Evolutionary conservation across 2,113 vertebrate genomes (phyloP).

Genomic region (Typhlomys cinereus): DNA sequence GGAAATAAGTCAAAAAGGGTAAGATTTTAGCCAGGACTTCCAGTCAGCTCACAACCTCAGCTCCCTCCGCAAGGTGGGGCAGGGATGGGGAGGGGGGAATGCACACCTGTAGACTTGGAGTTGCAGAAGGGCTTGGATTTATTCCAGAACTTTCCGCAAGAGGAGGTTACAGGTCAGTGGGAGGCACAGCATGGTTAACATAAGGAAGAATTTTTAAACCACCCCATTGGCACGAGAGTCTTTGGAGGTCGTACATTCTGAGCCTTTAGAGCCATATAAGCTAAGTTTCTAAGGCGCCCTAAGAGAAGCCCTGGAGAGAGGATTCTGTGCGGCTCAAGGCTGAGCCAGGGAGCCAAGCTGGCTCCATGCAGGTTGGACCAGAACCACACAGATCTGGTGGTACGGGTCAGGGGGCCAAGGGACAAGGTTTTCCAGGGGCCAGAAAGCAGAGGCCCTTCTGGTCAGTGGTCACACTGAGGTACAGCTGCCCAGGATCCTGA

Average conservation of each 20-base stretch:
- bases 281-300: not conserved
- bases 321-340: not conserved
- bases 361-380: not conserved
- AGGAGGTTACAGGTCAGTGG: not conserved
- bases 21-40: conserved; percentile 17
- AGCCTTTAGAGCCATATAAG: not conserved
- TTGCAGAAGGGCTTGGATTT: no score
- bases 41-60: not conserved
- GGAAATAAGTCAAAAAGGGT: conserved; percentile 12
- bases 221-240: not conserved
- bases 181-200: not conserved
- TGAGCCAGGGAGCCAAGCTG: not conserved
- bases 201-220: not conserved
- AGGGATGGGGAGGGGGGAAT: no score
- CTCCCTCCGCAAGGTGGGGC: not conserved
- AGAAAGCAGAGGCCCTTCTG: not conserved
- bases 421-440: not conserved
- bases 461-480: no score
- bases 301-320: not conserved
- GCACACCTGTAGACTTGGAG: not conserved
- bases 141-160: not conserved
- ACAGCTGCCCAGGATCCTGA: no score
- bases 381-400: not conserved
- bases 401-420: not conserved
- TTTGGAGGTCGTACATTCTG: not conserved